Percentiles rank a stretch among this genome's conserved stretches.
These are phyloP conservation scores for Pseudochirops corinnae DNA, from an alignment of 2,797 vertebrate genomes.

Conservation along the genomic window DNA sequence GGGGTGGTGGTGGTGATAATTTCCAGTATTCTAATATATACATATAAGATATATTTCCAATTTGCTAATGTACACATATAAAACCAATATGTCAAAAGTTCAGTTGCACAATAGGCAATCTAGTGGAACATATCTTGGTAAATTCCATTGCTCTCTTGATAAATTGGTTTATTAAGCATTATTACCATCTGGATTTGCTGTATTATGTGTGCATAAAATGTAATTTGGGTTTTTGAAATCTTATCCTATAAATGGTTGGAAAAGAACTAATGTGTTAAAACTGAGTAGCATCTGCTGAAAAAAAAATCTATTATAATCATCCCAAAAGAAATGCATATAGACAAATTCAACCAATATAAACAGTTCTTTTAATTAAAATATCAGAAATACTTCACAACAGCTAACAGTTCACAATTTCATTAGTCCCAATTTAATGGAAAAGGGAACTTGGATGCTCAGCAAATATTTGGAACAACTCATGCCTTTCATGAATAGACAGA, in stretches of 20 bases:
- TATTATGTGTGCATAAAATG: neutral
- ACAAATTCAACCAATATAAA: neutral
- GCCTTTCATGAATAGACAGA: slow-evolving; percentile 83
- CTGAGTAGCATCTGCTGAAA: neutral
- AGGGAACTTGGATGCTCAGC: slow-evolving; percentile 80
- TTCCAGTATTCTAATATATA: neutral
- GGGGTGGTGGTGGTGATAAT: neutral
- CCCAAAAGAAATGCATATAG: neutral
- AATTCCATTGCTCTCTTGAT: neutral
- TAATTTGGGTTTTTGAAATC: slow-evolving; percentile 13
- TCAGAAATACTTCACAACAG: neutral
- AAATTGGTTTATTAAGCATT: slow-evolving; percentile 25
- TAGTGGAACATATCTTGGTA: neutral
- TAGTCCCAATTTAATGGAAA: slow-evolving; percentile 53
- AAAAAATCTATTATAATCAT: slow-evolving; percentile 34
- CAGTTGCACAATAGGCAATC: neutral
- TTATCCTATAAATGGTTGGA: neutral
- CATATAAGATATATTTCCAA: neutral
- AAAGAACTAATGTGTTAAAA: neutral
- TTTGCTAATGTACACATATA: neutral
- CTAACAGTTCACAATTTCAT: slow-evolving; percentile 3
- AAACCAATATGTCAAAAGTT: neutral
- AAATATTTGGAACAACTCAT: slow-evolving; percentile 81
- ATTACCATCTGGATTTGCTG: neutral
- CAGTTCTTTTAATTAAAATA: slow-evolving; percentile 27